Evolutionary conservation across 2,888 invertebrate genomes (phyloP), one percentile per base, ranked within the genome.

Genomic region (Auanema sp.): DNA sequence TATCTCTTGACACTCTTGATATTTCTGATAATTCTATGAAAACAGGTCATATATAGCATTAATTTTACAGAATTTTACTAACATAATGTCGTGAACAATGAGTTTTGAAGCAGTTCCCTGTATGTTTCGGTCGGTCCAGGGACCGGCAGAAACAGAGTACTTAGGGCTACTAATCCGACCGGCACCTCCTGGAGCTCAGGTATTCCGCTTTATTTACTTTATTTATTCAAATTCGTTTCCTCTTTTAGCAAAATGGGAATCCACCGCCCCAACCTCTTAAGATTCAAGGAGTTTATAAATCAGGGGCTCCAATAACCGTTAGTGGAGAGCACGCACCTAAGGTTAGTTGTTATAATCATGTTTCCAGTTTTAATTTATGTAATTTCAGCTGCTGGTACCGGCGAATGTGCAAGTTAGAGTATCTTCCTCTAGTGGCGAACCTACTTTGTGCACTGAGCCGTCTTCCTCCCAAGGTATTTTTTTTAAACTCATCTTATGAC

Each of bases 51-150:
- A 18, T 18, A 47, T 16, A 47, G 18, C 47, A 47, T 33, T 33
- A 5, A 47, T 47, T 21, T 16, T 8, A n/a, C 8, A 21, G 53
- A 52, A 52, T 24, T 16, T 14, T 42, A 43, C 25, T 21, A 50
- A 60, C 49, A 54, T 61, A 47, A 44, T 18, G 43, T 24, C 43
- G 33, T 33, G 47, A 47, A 51, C 25, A 52, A 65, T 88, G 66
- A 88, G 88, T 49, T 72, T 79, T 25, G 88, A 88, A 60, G 87
- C 86, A 71, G 63, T 68, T 51, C 70, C 70, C n/a, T 70, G 70
- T 55, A 57, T 68, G 58, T 52, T 70, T 18, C 65, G 60, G 33
- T 63, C 62, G 42, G 47, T 33, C 42, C 11, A 24, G 42, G 67
- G 63, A 16, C 58, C 58, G 23, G 66, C 66, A 18, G 51, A 47